Percentiles rank a stretch among this genome's conserved stretches.
Evolutionary conservation across 2,797 vertebrate genomes (phyloP).

Genomic region (Todus mexicanus): DNA sequence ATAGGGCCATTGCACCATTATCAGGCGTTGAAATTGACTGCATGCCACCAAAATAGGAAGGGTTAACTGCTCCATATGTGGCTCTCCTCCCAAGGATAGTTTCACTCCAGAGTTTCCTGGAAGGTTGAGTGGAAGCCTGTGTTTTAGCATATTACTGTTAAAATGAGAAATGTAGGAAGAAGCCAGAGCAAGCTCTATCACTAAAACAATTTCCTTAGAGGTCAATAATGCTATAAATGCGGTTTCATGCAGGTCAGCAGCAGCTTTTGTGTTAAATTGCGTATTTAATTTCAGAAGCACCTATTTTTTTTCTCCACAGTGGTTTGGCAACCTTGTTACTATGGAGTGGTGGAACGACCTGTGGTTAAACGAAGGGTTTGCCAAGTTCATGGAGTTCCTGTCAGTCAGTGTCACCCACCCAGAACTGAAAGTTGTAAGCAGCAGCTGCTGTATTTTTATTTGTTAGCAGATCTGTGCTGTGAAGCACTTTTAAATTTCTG

Average conservation of each 20-base stretch:
- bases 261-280: neutral
- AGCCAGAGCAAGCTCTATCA: neutral
- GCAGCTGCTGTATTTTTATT: neutral
- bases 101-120: neutral
- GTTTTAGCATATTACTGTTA: neutral
- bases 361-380: slow-evolving; percentile 95
- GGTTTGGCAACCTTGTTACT: slow-evolving; percentile 96
- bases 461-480: neutral
- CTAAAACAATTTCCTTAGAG: neutral
- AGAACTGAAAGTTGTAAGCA: slow-evolving; percentile 88
- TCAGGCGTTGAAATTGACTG: neutral
- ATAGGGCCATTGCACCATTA: neutral
- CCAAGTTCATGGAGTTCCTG: slow-evolving; percentile 93
- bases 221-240: neutral
- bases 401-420: slow-evolving; percentile 86
- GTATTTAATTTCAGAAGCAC: neutral
- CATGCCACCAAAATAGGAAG: neutral
- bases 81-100: neutral
- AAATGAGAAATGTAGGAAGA: neutral
- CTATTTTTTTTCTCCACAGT: slow-evolving; percentile 69
- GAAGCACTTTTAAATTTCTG: neutral
- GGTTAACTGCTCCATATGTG: neutral
- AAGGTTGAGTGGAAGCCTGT: neutral
- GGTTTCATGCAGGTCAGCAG: neutral
- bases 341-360: slow-evolving; percentile 98